phyloP scores from a whole-genome alignment of 2,888 invertebrate genomes.

The Bedellia somnulentella region DNA sequence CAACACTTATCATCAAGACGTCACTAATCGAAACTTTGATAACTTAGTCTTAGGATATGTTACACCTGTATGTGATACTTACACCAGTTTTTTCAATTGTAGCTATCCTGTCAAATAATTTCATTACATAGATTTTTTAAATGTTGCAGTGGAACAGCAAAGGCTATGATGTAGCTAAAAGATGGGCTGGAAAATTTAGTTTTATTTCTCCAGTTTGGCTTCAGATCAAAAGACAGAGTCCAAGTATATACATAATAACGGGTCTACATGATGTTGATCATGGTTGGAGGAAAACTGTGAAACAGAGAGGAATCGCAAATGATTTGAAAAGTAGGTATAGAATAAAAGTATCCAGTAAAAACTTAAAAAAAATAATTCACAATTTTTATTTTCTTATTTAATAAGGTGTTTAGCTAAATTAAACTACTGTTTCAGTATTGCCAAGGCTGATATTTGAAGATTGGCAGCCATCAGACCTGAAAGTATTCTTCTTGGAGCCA shows the following conservation, averaged over 20 bases:
- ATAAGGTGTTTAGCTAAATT: no score
- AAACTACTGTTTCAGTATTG: slow-evolving; percentile 65
- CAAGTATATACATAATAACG: slow-evolving; percentile 65
- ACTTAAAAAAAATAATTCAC: not conserved
- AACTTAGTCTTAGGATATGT: slow-evolving; percentile 86
- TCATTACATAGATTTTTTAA: slow-evolving; percentile 1
- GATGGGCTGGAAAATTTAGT: slow-evolving; percentile 85
- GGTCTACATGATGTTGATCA: slow-evolving; percentile 84
- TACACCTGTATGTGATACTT: slow-evolving; percentile 85
- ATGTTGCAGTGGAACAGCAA: slow-evolving; percentile 87
- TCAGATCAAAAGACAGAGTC: slow-evolving; percentile 70
- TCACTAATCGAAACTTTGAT: slow-evolving; percentile 65
- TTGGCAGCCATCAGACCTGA: slow-evolving; percentile 77
- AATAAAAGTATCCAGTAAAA: not conserved
- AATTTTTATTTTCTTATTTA: no score
- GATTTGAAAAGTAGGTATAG: slow-evolving; percentile 62
- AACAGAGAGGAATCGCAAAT: slow-evolving; percentile 55
- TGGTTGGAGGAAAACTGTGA: slow-evolving; percentile 78
- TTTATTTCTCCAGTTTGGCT: slow-evolving; percentile 95
- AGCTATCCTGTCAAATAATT: slow-evolving; percentile 3
- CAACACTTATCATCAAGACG: slow-evolving; percentile 73
- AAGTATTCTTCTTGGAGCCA: slow-evolving; percentile 67
- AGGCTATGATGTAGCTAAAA: slow-evolving; percentile 91
- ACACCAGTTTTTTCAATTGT: not conserved
- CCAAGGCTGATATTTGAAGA: slow-evolving; percentile 89